phyloP scores from a whole-genome alignment of 1,140 invertebrate species.

The Plodia interpunctella region DNA sequence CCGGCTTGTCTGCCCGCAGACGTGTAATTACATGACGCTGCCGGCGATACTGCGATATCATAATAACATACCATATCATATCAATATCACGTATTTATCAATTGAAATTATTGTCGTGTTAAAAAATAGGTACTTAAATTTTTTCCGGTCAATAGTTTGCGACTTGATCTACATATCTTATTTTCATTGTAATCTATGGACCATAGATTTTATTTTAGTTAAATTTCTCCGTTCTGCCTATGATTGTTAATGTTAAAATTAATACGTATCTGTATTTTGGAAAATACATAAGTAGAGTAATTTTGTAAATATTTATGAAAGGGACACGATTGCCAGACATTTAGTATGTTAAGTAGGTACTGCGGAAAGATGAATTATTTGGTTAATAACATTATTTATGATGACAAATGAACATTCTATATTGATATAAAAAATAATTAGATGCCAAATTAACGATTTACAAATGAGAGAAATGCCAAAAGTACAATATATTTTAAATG shows the following conservation, averaged over 20 bases:
- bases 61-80: constrained; percentile 64
- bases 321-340: constrained; percentile 59
- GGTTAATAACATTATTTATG: background rate
- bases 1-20: constrained; percentile 68
- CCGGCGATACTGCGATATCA: constrained; percentile 57
- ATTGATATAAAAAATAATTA: constrained; percentile 14
- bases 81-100: constrained; percentile 9
- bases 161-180: constrained; percentile 43
- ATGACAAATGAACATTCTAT: background rate
- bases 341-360: constrained; percentile 40
- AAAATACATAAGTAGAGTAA: constrained; percentile 45
- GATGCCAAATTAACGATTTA: constrained; percentile 22
- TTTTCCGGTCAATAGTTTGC: constrained; percentile 33
- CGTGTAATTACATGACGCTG: constrained; percentile 70
- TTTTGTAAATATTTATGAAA: constrained; percentile 55
- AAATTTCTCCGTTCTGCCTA: constrained; percentile 44
- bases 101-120: constrained; percentile 2
- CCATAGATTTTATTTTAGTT: constrained; percentile 49
- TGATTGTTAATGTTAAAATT: constrained; percentile 57
- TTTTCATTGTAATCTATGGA: constrained; percentile 44
- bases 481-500: background rate
- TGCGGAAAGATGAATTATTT: constrained; percentile 18
- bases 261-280: constrained; percentile 39
- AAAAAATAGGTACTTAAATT: constrained; percentile 9
- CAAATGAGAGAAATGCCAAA: constrained; percentile 3